phyloP scores from a whole-genome alignment of 2,113 vertebrate genomes.

The Dasypus novemcinctus region DNA sequence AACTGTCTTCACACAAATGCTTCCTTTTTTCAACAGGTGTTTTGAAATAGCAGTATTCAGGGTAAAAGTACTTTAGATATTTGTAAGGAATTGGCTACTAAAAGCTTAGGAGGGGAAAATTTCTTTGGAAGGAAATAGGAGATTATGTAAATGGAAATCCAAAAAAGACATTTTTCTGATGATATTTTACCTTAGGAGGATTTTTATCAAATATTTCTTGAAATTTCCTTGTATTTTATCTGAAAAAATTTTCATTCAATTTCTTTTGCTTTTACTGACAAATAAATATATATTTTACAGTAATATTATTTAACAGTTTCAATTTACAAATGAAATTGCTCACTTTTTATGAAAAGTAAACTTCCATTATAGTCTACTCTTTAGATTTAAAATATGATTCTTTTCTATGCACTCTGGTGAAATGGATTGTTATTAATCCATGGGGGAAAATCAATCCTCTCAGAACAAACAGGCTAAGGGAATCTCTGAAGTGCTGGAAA shows the following conservation, averaged over 20 bases:
- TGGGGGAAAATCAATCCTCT: background rate
- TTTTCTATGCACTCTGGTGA: background rate
- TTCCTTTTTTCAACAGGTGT: background rate
- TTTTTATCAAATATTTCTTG: background rate
- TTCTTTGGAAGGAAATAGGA: background rate
- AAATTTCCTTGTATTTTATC: constrained; percentile 15
- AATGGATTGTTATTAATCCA: background rate
- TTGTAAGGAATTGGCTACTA: background rate
- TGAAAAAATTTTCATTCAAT: background rate
- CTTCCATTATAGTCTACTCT: background rate
- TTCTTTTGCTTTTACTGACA: constrained; percentile 9
- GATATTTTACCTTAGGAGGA: background rate
- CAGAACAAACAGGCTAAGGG: background rate
- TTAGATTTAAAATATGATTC: constrained; percentile 18
- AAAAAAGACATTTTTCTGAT: background rate
- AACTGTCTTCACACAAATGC: background rate
- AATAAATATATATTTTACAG: background rate
- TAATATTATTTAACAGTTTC: background rate
- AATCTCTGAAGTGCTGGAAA: constrained; percentile 27
- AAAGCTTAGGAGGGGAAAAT: background rate
- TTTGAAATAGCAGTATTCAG: background rate
- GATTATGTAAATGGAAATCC: background rate
- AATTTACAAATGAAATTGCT: background rate
- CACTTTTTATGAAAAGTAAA: background rate
- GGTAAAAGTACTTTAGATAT: background rate